Evolutionary conservation across 2,888 invertebrate species (phyloP), one percentile per base, ranked within the genome.

Genomic region (Ecliptopera silaceata): DNA sequence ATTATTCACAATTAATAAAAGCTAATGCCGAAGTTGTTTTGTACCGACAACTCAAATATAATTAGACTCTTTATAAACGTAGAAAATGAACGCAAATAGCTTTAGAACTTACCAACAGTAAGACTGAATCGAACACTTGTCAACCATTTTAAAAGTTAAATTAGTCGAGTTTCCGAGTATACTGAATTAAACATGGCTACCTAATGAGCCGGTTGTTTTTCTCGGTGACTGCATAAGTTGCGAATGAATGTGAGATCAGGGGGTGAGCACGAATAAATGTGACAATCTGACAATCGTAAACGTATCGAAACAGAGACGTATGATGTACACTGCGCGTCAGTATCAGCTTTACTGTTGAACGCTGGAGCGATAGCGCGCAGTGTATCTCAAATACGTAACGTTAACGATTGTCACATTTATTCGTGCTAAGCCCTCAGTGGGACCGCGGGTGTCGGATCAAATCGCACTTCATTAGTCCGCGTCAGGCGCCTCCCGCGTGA

Each of bases 391-490:
- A n/a, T n/a, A n/a, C n/a, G n/a, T n/a, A n/a, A n/a, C n/a, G n/a
- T n/a, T n/a, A n/a, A n/a, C n/a, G n/a, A n/a, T n/a, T n/a, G n/a
- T n/a, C n/a, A n/a, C n/a, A n/a, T n/a, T n/a, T n/a, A n/a, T n/a
- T n/a, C n/a, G n/a, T n/a, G n/a, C n/a, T n/a, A n/a, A n/a, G n/a
- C n/a, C n/a, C n/a, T n/a, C n/a, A 76, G 74, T 65, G 72, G 72
- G 69, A 65, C 72, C 76, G 75, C 74, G 77, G 72, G 80, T 74
- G 84, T 75, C 70, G 82, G 85, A 88, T 89, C 85, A 86, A 86
- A 90, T 90, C 85, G 86, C 82, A 88, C 82, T 90, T 88, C 88
- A 90, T 91, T 90, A 89, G 88, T 91, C 86, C 82, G 77, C 75
- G 89, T 89, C 90, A 86, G 74, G 63, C 74, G 72, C 74, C 76